phyloP scores from a whole-genome alignment of 2,888 invertebrate species.

The Cerceris ruficornis region DNA sequence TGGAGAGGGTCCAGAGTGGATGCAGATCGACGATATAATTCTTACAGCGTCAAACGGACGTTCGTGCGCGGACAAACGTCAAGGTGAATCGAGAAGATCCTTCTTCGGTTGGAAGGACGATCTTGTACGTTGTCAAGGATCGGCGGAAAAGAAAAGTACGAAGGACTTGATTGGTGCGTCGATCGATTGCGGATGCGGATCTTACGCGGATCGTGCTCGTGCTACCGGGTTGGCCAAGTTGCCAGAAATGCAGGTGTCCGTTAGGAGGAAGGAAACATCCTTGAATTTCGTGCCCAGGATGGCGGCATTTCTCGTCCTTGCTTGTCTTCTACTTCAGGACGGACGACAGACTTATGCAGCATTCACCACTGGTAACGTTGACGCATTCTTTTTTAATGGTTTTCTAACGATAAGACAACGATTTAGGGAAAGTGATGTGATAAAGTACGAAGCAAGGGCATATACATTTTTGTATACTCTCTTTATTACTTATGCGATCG shows the following conservation, averaged over 20 bases:
- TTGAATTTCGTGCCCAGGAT: conserved; percentile 61
- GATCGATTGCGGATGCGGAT: conserved; percentile 55
- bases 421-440: background rate
- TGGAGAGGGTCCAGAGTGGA: conserved; percentile 32
- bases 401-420: background rate
- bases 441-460: too few species aligned
- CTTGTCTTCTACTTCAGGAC: conserved; percentile 69
- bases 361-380: conserved; percentile 76
- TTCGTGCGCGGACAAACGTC: conserved; percentile 18
- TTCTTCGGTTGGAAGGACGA: conserved; percentile 31
- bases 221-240: conserved; percentile 29
- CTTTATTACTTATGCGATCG: too few species aligned
- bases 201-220: conserved; percentile 44
- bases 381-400: background rate
- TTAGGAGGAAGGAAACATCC: conserved; percentile 33
- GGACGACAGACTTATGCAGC: conserved; percentile 71
- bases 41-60: conserved; percentile 15
- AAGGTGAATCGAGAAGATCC: conserved; percentile 10
- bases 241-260: conserved; percentile 43
- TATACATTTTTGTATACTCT: too few species aligned
- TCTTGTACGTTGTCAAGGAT: conserved; percentile 34
- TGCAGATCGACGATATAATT: conserved; percentile 10
- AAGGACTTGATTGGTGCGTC: conserved; percentile 48
- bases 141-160: conserved; percentile 23
- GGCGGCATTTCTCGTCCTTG: conserved; percentile 67